A percentile compares a stretch with the other conserved stretches of the same genome.
Conservation (phyloP, 2,113 vertebrate species). For the Morphnarchus princeps region DNA sequence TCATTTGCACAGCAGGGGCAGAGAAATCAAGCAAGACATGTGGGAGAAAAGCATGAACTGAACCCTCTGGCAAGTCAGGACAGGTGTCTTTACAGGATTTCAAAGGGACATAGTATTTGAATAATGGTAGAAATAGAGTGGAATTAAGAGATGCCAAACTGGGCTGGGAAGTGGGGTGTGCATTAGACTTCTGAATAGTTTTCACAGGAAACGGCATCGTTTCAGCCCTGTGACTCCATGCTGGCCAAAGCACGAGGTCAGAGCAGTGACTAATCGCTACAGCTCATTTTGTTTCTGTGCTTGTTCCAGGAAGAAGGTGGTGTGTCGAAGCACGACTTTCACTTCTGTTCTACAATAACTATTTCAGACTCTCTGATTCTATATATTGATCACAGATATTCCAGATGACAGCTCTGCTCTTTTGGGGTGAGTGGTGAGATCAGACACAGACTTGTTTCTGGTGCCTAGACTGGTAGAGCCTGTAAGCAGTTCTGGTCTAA, state of each 20-base stretch:
- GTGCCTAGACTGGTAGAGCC: not conserved
- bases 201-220: not conserved
- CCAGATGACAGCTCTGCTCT: not conserved
- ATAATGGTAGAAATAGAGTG: not conserved
- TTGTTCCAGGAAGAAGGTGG: not conserved
- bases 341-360: not conserved
- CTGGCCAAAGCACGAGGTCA: not conserved
- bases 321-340: not conserved
- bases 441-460: not conserved
- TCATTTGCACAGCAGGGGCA: not conserved
- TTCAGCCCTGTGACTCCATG: not conserved
- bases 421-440: not conserved
- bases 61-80: not conserved
- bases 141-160: not conserved
- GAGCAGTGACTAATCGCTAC: not conserved
- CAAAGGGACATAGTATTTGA: not conserved
- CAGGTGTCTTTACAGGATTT: not conserved
- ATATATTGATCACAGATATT: not conserved
- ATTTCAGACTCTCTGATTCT: not conserved
- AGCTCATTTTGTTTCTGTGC: not conserved
- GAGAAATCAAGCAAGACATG: not conserved
- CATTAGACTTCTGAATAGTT: not conserved
- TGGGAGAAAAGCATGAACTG: not conserved
- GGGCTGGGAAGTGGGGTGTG: not conserved
- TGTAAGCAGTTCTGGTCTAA: not conserved